Base-by-base conservation (phyloP, 2,113 vertebrate genomes). In the Struthio camelus region DNA sequence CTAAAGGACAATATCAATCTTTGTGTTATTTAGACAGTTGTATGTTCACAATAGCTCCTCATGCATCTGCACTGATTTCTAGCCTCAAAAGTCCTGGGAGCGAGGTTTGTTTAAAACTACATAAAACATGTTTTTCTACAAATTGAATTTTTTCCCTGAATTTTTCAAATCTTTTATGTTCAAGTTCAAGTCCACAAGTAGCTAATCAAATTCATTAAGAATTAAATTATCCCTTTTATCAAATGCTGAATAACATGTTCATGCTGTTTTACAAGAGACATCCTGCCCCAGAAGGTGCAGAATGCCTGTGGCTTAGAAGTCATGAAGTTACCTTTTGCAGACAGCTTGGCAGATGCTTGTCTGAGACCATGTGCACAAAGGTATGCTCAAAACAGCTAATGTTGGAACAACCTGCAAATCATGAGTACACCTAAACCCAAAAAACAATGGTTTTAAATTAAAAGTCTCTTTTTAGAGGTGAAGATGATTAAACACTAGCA, bases 341-440 rank as follows among this genome's bases (percentile, higher is more conserved):
- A 15, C 4, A 9, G 7, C 72, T 44, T 46, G 19, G 8, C 93
- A 7, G 20, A 53, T 58, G 5, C 4, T 44, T 88, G 32, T 53
- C 23, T 77, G 85, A 48, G 75, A 16, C 22, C 16, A 38, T 2
- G 51, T 3, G n/a, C 7, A 61, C 25, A 65, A 81, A 85, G 13
- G 48, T 72, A 44, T 48, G 50, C 6, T 20, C 5, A 6, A 42
- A 80, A 62, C 15, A 51, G 27, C 2, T 7, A 23, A 3, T 23
- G 4, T n/a, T 62, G 59, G 14, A 56, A n/a, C 5, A 3, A 32
- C 12, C 19, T 91, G 62, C 30, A 77, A 42, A 34, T 10, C 23
- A 2, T 27, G 1, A 48, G 20, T 34, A 62, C 34, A 36, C 27
- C 17, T 70, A 81, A 54, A 28, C 1, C 3, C 4, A 3, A 0